Conservation (phyloP, 2,888 invertebrate species). For the Yponomeuta cagnagella region DNA sequence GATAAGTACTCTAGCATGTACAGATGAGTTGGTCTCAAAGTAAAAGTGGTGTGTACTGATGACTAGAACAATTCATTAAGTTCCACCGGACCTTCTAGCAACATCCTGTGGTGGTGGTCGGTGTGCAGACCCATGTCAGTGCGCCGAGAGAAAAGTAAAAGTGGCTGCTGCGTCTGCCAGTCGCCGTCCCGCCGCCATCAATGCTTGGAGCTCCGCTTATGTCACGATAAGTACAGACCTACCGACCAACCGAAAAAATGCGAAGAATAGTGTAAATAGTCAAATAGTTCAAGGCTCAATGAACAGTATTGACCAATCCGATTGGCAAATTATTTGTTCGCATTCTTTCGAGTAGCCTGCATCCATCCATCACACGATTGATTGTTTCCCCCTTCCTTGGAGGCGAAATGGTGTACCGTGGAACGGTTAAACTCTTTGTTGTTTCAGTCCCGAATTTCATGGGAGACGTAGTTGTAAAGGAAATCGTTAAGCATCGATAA, state of each 20-base stretch:
- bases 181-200: conserved; percentile 17
- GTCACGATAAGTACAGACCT: conserved; percentile 12
- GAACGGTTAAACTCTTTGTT: conserved; percentile 56
- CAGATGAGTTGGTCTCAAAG: conserved; percentile 18
- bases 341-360: too few relatives aligned
- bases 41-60: too few relatives aligned
- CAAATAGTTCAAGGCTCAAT: too few relatives aligned
- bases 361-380: too few relatives aligned
- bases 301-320: too few relatives aligned
- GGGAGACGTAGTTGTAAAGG: conserved; percentile 31
- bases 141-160: conserved; percentile 66
- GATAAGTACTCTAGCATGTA: too few relatives aligned
- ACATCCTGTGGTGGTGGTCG: too few relatives aligned
- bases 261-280: too few relatives aligned
- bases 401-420: conserved; percentile 1
- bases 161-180: conserved; percentile 40
- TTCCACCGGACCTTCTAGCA: too few relatives aligned
- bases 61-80: too few relatives aligned
- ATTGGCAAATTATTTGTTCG: too few relatives aligned
- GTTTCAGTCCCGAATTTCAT: conserved; percentile 35
- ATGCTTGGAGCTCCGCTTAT: conserved; percentile 28
- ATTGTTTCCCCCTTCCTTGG: conserved; percentile 13
- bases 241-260: too few relatives aligned
- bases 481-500: conserved; percentile 49
- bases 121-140: conserved; percentile 24